Evolutionary conservation across 2,888 invertebrate genomes (phyloP), one percentile per base, ranked within the genome.

Genomic region (Ornithoptera priamus): DNA sequence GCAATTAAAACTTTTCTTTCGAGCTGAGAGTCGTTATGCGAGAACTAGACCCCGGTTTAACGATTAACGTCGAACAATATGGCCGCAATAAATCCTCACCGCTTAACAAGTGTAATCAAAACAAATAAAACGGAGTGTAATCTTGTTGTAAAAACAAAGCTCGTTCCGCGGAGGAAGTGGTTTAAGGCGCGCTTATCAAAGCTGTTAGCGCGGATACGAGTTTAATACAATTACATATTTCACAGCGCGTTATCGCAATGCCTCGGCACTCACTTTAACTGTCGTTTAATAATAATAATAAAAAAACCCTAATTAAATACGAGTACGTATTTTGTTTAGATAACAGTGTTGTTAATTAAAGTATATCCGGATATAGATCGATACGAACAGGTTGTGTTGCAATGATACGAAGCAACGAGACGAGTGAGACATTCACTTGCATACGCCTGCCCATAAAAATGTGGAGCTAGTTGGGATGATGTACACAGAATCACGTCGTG

Each of bases 201-300:
- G 75, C 75, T 75, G 79, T 81, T 79, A 79, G 75, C 74, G 79
- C 81, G 81, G 83, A 85, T 81, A 81, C 78, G 76, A 78, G 79
- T 78, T 83, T 85, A 85, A 82, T 85, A 82, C 77, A 79, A 82
- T 83, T 83, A 86, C 85, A 85, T 85, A 84, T 79, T 83, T 85
- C 82, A 85, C 83, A 84, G 85, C 83, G 83, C 85, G 80, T 76
- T 75, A 68, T 57, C 67, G 68, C 36, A 20, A n/a, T 36, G 30
- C 46, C 65, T 18, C 62, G 39, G 62, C 57, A 56, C 62, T 39
- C 68, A 65, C 22, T 46, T 60, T 67, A 30, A 59, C 39, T 67
- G 64, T 70, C 46, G 65, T 53, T 61, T 64, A 50, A 56, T 65
- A 30, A 30, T 30, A 30, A 30, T 30, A 30, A 30, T 0, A 65